A percentile compares a stretch with the other conserved stretches of the same genome.
These are phyloP conservation scores for Clarias macrocephalus DNA, from an alignment of 2,113 vertebrate genomes.

Conservation along the genomic window DNA sequence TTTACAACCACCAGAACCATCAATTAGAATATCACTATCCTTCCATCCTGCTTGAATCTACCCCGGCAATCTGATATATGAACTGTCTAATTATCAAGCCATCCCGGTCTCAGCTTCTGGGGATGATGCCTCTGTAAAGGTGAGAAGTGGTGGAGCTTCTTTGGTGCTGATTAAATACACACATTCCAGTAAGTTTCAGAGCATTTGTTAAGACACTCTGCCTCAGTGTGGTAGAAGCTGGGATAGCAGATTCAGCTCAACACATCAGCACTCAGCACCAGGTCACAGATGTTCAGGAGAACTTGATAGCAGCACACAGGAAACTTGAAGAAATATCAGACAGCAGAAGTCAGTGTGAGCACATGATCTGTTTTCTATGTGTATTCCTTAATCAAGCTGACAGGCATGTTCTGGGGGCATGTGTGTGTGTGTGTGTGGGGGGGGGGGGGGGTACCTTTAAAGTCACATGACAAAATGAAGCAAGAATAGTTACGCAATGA, in stretches of 20 bases:
- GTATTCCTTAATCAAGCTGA: slow-evolving; percentile 25
- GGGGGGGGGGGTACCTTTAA: too few relatives aligned
- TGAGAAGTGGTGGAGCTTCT: not conserved
- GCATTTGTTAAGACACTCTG: slow-evolving; percentile 58
- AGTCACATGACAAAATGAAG: too few relatives aligned
- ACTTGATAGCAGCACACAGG: not conserved
- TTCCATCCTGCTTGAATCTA: slow-evolving; percentile 53
- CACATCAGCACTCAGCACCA: not conserved
- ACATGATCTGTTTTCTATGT: not conserved
- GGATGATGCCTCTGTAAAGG: slow-evolving; percentile 46
- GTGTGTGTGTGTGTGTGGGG: not conserved
- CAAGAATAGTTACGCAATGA: not conserved
- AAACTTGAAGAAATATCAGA: not conserved
- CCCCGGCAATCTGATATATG: slow-evolving; percentile 53
- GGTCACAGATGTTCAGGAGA: not conserved
- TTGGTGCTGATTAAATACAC: not conserved
- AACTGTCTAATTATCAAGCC: slow-evolving; percentile 54
- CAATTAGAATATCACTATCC: slow-evolving; percentile 55
- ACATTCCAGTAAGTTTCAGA: not conserved
- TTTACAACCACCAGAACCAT: slow-evolving; percentile 42
- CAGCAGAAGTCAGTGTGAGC: not conserved
- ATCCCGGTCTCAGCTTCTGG: slow-evolving; percentile 52
- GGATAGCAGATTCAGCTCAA: not conserved
- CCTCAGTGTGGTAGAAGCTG: slow-evolving; percentile 65
- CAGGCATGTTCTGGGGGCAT: not conserved